These are phyloP conservation scores for Hemibagrus guttatus DNA, from an alignment of 2,797 vertebrate species.

Conservation along the genomic window DNA sequence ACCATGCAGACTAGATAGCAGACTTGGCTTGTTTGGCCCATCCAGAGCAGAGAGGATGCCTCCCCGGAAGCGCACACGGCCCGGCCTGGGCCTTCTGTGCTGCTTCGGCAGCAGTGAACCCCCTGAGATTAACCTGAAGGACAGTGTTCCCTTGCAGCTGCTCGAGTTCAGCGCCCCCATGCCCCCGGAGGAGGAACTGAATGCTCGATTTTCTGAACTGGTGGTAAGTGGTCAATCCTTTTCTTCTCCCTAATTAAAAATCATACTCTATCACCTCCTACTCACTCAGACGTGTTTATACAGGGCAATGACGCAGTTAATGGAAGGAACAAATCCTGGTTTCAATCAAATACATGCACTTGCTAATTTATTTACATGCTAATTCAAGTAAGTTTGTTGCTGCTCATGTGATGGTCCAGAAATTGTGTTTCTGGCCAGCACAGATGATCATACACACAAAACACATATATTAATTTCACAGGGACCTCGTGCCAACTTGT, in stretches of 20 bases:
- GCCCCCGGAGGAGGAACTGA: constrained; percentile 89
- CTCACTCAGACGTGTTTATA: neutral
- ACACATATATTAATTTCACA: neutral
- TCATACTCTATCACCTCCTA: neutral
- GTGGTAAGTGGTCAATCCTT: constrained; percentile 84
- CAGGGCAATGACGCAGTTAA: constrained; percentile 1
- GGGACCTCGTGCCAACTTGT: neutral
- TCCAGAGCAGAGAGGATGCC: constrained; percentile 83
- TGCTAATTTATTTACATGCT: neutral
- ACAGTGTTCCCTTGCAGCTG: constrained; percentile 90
- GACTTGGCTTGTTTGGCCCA: constrained; percentile 57
- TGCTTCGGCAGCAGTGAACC: constrained; percentile 90
- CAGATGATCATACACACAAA: neutral
- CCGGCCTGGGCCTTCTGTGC: constrained; percentile 92
- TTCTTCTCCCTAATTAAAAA: neutral
- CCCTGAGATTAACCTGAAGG: constrained; percentile 95
- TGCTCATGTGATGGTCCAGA: constrained; percentile 3
- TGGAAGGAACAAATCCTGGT: neutral
- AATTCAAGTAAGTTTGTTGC: neutral
- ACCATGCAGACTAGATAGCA: constrained; percentile 90
- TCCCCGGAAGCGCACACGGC: constrained; percentile 91
- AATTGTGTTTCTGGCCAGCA: constrained; percentile 2
- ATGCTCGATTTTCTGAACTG: constrained; percentile 92
- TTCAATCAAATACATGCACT: constrained; percentile 4
- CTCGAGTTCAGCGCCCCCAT: constrained; percentile 95